These are phyloP conservation scores for Etheostoma perlongum DNA, from an alignment of 2,797 vertebrate genomes.

Conservation along the genomic window DNA sequence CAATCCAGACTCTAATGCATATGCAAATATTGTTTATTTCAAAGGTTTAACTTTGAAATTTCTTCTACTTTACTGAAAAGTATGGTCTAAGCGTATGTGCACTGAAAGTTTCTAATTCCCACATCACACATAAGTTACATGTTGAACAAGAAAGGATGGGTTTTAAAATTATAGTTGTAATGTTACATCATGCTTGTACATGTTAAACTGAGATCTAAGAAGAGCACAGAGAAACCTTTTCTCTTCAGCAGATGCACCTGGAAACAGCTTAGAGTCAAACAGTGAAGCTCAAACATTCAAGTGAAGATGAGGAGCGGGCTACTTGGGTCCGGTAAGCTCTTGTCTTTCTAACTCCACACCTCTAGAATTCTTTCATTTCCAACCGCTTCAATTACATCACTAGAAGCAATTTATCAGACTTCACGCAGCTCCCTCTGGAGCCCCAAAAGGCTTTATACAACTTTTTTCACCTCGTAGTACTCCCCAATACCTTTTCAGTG, in stretches of 20 bases:
- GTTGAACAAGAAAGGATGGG: not conserved
- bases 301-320: not conserved
- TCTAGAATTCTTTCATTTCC: not conserved
- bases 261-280: not conserved
- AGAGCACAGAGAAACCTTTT: not conserved
- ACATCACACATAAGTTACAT: not conserved
- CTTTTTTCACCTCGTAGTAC: not conserved
- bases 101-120: slow-evolving; percentile 3
- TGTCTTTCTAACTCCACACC: not conserved
- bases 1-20: slow-evolving; percentile 10
- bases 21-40: slow-evolving; percentile 13
- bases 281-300: slow-evolving; percentile 3
- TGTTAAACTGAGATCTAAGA: slow-evolving; percentile 2
- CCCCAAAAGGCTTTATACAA: not conserved
- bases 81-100: not conserved
- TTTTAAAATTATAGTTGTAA: not conserved
- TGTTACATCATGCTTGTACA: not conserved
- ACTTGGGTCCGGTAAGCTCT: not conserved
- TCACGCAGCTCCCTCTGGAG: slow-evolving; percentile 3
- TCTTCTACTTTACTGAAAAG: slow-evolving; percentile 1
- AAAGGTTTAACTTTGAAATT: not conserved
- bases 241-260: not conserved
- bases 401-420: slow-evolving; percentile 11
- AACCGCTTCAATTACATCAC: not conserved
- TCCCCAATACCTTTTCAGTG: not conserved